Evolutionary conservation across 2,888 invertebrate species (phyloP).

Genomic region (Ichneumon xanthorius): DNA sequence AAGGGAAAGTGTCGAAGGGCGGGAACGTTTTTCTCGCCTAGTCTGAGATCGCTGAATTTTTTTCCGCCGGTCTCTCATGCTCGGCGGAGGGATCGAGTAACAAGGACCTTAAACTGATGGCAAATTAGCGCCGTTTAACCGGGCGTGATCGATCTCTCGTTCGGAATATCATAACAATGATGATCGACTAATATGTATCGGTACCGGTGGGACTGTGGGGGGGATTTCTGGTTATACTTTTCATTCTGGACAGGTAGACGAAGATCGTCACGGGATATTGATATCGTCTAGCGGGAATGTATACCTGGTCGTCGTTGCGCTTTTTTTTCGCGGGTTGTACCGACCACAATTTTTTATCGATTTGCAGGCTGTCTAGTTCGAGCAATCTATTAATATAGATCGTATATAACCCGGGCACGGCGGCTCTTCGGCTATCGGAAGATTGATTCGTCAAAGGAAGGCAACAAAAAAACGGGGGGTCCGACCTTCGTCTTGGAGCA

Average conservation of each 20-base stretch:
- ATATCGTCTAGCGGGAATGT: conserved; percentile 55
- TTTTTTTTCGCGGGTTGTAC: conserved; percentile 69
- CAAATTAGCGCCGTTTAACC: conserved; percentile 63
- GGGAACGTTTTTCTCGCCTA: conserved; percentile 21
- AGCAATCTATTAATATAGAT: conserved; percentile 64
- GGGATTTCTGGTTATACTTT: conserved; percentile 47
- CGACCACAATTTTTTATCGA: conserved; percentile 64
- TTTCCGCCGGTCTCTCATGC: conserved; percentile 23
- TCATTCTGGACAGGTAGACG: conserved; percentile 59
- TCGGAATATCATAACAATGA: conserved; percentile 65
- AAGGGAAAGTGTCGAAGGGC: conserved; percentile 4
- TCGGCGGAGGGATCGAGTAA: conserved; percentile 28
- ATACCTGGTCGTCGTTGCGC: conserved; percentile 73
- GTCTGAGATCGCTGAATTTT: background rate
- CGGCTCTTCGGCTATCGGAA: conserved; percentile 29
- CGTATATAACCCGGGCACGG: conserved; percentile 38
- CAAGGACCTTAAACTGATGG: conserved; percentile 62
- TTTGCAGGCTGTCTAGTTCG: conserved; percentile 48
- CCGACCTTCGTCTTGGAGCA: conserved; percentile 14
- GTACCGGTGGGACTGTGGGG: conserved; percentile 45
- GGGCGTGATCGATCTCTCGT: conserved; percentile 66
- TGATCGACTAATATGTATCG: conserved; percentile 64
- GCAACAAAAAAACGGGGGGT: conserved; percentile 2
- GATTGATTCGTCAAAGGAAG: conserved; percentile 62
- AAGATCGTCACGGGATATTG: conserved; percentile 58